These are phyloP conservation scores for Diuraphis noxia DNA, from an alignment of 1,140 invertebrate species.

Conservation along the genomic window DNA sequence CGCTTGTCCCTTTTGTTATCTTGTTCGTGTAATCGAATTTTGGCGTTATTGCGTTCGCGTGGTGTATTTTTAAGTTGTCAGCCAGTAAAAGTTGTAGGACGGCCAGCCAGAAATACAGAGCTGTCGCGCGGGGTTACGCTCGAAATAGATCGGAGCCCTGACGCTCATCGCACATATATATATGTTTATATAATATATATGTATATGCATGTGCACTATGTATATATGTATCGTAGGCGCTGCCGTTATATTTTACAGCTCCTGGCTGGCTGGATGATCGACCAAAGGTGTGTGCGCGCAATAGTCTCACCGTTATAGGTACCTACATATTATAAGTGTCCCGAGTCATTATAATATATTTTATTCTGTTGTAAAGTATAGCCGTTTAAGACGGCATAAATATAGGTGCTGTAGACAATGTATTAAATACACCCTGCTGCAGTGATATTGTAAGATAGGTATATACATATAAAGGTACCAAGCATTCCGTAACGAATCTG, in stretches of 20 bases:
- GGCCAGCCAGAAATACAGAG: slow-evolving; percentile 48
- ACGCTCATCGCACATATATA: background rate
- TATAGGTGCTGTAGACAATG: too few species aligned
- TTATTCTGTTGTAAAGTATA: too few species aligned
- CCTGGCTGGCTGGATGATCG: background rate
- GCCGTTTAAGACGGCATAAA: too few species aligned
- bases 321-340: too few species aligned
- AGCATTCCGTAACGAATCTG: too few species aligned
- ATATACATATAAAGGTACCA: too few species aligned
- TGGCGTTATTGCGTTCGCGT: background rate
- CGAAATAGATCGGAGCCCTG: slow-evolving; percentile 51
- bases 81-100: slow-evolving; percentile 42
- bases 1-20: slow-evolving; percentile 41
- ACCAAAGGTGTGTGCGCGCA: slow-evolving; percentile 9
- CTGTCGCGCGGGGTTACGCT: slow-evolving; percentile 46
- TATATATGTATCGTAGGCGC: background rate
- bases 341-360: too few species aligned
- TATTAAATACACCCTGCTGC: too few species aligned
- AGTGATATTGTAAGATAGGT: too few species aligned
- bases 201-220: background rate
- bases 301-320: too few species aligned
- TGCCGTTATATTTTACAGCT: background rate
- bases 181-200: too few species aligned
- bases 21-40: slow-evolving; percentile 49
- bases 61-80: slow-evolving; percentile 52